Conservation (phyloP, 2,113 vertebrate genomes). For the Raja brachyura region DNA sequence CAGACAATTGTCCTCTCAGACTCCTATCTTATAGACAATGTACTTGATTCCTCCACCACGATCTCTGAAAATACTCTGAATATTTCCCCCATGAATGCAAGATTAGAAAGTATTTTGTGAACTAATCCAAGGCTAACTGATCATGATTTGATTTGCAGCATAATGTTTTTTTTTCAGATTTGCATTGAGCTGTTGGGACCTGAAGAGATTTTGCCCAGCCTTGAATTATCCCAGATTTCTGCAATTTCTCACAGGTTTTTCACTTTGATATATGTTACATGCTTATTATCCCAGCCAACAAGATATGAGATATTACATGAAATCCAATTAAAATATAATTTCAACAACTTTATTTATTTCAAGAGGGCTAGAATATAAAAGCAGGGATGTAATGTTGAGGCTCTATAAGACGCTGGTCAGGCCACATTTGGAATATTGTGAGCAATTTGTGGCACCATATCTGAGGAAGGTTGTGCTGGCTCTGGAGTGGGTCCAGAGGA, state of each 20-base stretch:
- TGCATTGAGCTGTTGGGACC: background rate
- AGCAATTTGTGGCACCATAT: too few species aligned
- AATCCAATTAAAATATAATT: conserved; percentile 69
- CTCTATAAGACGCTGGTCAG: too few species aligned
- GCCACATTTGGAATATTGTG: too few species aligned
- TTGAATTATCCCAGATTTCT: conserved; percentile 69
- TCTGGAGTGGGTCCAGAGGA: too few species aligned
- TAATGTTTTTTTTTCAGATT: background rate
- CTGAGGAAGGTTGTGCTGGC: too few species aligned
- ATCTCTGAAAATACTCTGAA: too few species aligned
- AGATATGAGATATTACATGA: conserved; percentile 62
- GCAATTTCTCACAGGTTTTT: conserved; percentile 61
- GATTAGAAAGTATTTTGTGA: background rate
- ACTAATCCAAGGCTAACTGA: background rate
- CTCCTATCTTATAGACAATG: too few species aligned
- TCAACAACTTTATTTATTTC: conserved; percentile 48
- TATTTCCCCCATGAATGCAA: background rate
- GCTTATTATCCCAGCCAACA: conserved; percentile 78
- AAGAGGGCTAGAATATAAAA: too few species aligned
- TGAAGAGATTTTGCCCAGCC: conserved; percentile 56
- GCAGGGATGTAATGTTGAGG: too few species aligned
- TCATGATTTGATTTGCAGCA: background rate
- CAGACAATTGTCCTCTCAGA: too few species aligned
- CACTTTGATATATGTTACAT: conserved; percentile 73
- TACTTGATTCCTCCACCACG: too few species aligned